phyloP scores from a whole-genome alignment of 2,888 invertebrate species.

The Leptinotarsa peninsularis region DNA sequence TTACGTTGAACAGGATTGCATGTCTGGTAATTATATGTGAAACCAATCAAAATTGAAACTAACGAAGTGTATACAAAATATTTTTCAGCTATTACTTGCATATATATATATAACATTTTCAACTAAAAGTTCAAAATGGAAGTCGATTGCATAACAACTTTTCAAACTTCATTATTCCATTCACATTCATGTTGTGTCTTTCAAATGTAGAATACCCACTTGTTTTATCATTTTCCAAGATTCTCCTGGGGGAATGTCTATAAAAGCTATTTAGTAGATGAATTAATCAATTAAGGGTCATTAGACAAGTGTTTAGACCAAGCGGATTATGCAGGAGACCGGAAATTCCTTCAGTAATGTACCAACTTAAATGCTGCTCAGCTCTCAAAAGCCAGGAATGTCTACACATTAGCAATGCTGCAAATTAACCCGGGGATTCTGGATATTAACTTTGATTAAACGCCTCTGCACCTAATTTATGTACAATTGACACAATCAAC shows the following conservation, averaged over 20 bases:
- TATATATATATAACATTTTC: no score
- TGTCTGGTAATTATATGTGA: no score
- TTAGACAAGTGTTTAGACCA: constrained; percentile 58
- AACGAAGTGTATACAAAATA: no score
- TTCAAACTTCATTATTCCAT: not conserved
- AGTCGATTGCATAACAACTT: not conserved
- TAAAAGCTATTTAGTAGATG: constrained; percentile 16
- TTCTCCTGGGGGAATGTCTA: not conserved
- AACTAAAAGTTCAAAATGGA: no score
- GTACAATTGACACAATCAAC: not conserved
- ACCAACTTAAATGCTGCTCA: constrained; percentile 54
- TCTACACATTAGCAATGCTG: constrained; percentile 53
- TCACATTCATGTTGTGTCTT: not conserved
- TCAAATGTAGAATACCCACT: not conserved
- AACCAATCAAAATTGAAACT: no score
- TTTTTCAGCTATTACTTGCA: no score
- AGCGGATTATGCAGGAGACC: constrained; percentile 59
- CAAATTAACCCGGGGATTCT: constrained; percentile 50
- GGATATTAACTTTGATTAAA: constrained; percentile 48
- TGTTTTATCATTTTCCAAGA: not conserved
- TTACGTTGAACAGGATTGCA: no score
- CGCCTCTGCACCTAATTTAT: constrained; percentile 34
- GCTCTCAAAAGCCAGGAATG: constrained; percentile 52
- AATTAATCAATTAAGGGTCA: constrained; percentile 36
- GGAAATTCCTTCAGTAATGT: constrained; percentile 59